Evolutionary conservation across 1,140 invertebrate species (phyloP).

Genomic region (Papilio dardanus): DNA sequence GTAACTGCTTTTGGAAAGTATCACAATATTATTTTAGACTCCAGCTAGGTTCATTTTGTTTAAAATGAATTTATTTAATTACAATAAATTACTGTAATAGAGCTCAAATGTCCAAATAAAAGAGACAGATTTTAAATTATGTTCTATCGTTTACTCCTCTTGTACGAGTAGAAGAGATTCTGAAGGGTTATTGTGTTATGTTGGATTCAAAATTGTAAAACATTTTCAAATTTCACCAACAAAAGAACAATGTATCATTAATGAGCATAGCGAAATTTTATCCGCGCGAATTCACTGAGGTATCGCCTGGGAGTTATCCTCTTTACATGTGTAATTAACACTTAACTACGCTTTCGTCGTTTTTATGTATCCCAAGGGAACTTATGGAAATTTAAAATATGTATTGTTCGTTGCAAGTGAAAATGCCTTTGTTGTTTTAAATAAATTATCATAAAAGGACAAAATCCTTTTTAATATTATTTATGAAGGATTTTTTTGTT

Average conservation of each 20-base stretch:
- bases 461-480: slow-evolving; percentile 20
- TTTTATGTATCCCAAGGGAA: slow-evolving; percentile 35
- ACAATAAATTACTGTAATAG: too few relatives aligned
- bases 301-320: slow-evolving; percentile 30
- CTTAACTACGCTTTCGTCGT: slow-evolving; percentile 36
- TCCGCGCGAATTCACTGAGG: slow-evolving; percentile 33
- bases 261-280: slow-evolving; percentile 31
- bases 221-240: background rate
- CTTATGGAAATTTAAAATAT: slow-evolving; percentile 34
- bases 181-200: too few relatives aligned
- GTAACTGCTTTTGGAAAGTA: background rate
- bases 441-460: slow-evolving; percentile 19
- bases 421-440: slow-evolving; percentile 35
- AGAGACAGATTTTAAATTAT: too few relatives aligned
- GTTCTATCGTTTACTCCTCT: too few relatives aligned
- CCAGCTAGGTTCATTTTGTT: background rate
- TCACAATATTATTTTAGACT: slow-evolving; percentile 5
- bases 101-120: too few relatives aligned
- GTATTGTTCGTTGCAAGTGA: slow-evolving; percentile 33
- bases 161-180: too few relatives aligned
- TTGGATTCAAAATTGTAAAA: too few relatives aligned
- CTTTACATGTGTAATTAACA: slow-evolving; percentile 39
- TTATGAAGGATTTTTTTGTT: background rate
- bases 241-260: slow-evolving; percentile 30
- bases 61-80: too few relatives aligned